phyloP scores from a whole-genome alignment of 2,888 invertebrate genomes.

The Piscicola geometra region DNA sequence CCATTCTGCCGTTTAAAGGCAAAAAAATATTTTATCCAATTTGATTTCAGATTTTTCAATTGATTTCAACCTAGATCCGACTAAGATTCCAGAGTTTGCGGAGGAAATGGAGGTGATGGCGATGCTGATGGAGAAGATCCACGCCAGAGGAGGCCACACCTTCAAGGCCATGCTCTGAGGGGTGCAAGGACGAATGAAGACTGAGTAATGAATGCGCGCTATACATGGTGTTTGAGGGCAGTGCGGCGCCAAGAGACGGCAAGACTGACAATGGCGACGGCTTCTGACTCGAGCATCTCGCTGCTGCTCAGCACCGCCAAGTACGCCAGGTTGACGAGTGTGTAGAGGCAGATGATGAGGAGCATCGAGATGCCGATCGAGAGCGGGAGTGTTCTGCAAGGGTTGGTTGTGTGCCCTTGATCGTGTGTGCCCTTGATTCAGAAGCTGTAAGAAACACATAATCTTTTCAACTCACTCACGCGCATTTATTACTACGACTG shows the following conservation, averaged over 20 bases:
- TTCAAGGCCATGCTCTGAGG: constrained; percentile 13
- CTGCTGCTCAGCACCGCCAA: neutral
- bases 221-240: too few relatives aligned
- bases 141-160: constrained; percentile 1
- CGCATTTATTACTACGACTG: too few relatives aligned
- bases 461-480: too few relatives aligned
- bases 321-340: neutral
- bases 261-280: constrained; percentile 17
- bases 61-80: constrained; percentile 19
- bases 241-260: too few relatives aligned
- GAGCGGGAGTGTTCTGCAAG: neutral
- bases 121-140: constrained; percentile 23
- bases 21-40: neutral
- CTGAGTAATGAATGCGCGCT: too few relatives aligned
- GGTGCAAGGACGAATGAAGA: neutral
- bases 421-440: too few relatives aligned
- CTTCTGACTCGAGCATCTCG: neutral
- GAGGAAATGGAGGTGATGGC: neutral
- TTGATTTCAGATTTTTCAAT: neutral
- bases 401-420: too few relatives aligned
- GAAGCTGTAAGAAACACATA: too few relatives aligned
- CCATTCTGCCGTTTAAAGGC: neutral
- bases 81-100: neutral
- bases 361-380: neutral
- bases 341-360: neutral